Evolutionary conservation across 1,140 invertebrate genomes (phyloP), one percentile per base, ranked within the genome.

Genomic region (Neotoxoptera formosana): DNA sequence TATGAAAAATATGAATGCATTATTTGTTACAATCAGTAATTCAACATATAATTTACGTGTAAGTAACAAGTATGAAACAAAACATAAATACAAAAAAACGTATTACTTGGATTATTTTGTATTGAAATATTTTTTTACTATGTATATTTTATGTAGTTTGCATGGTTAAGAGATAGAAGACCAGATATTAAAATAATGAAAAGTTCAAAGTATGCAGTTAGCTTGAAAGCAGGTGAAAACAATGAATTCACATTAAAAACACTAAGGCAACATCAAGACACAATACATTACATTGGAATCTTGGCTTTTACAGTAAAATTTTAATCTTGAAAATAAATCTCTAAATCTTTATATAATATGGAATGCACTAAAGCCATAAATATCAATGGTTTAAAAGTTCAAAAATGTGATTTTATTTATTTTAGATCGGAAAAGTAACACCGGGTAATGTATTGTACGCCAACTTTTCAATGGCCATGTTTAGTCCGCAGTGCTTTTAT

Each of bases 11-110:
- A 56, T 90, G 23, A 41, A 23, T 9, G 21, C 25, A 36, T 25
- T 90, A 41, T 90, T 90, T 67, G 89, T 90, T 36, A 90, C 89
- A 14, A 20, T 90, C 23, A 90, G n/a, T 30, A 34, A 90, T 60
- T 36, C 36, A 14, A 90, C 89, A 34, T 21, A 56, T 53, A 34
- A 90, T 30, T 67, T 90, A 41, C 89, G 48, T 41, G 89, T 60
- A 90, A 90, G 53, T 90, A 36, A 25, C 51, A 14, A 53, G 34
- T 34, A 88, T n/a, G n/a, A 76, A 34, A 30, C n/a, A n/a, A n/a
- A n/a, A n/a, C n/a, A n/a, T n/a, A n/a, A n/a, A n/a, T n/a, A n/a
- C n/a, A 30, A 84, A 41, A 45, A 84, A 45, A 41, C 23, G 30
- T 76, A n/a, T 76, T 67, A 14, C 14, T 41, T 41, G 7, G 56